Evolutionary conservation across 2,888 invertebrate species (phyloP).

Genomic region (Eilema griseolum): DNA sequence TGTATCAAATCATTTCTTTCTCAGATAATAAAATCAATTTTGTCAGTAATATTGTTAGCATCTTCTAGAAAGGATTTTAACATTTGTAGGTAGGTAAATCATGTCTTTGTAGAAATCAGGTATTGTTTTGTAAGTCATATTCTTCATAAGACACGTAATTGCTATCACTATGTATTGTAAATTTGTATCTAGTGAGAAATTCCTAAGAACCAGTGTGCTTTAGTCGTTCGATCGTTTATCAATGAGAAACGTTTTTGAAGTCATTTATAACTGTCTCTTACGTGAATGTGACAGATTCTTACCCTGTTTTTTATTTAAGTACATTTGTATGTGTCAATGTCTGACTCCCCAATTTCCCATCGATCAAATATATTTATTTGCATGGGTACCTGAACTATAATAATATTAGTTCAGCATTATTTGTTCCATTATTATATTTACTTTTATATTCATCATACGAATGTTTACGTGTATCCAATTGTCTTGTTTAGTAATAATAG

Average conservation of each 20-base stretch:
- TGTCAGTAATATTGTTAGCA: too few species aligned
- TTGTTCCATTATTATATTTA: background rate
- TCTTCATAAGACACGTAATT: background rate
- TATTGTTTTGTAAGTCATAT: too few species aligned
- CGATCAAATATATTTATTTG: conserved; percentile 16
- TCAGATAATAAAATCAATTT: too few species aligned
- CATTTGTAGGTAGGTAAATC: too few species aligned
- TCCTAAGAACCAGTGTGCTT: conserved; percentile 30
- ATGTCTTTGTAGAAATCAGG: too few species aligned
- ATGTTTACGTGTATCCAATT: background rate
- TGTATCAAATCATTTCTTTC: too few species aligned
- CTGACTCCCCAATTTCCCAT: conserved; percentile 18
- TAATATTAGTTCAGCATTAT: background rate
- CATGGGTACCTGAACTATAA: background rate
- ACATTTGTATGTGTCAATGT: conserved; percentile 38
- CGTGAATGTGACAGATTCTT: conserved; percentile 46
- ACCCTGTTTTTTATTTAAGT: conserved; percentile 34
- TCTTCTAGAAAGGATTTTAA: too few species aligned
- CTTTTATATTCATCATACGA: background rate
- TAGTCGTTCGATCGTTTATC: conserved; percentile 49
- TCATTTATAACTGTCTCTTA: conserved; percentile 56
- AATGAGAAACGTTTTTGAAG: conserved; percentile 45
- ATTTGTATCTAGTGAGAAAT: conserved; percentile 21
- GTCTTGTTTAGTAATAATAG: background rate
- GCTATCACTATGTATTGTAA: conserved; percentile 7